Percentiles rank a stretch among this genome's conserved stretches.
phyloP scores from a whole-genome alignment of 2,888 invertebrate species.

The Caenorhabditis panamensis region DNA sequence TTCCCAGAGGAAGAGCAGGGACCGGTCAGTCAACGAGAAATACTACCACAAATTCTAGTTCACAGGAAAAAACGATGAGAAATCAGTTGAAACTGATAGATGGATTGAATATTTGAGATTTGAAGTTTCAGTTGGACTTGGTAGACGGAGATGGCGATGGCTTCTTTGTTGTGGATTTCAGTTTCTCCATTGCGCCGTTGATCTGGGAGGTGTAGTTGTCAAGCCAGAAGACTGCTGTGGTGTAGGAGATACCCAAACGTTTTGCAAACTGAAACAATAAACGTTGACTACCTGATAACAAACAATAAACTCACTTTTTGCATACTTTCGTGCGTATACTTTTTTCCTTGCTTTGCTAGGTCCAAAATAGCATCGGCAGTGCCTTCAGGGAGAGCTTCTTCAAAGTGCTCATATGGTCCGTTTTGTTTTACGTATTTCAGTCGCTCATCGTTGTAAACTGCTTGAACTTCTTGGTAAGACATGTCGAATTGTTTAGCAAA shows the following conservation, averaged over 20 bases:
- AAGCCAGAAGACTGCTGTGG: not conserved
- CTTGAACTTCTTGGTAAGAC: not conserved
- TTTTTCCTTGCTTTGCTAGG: not conserved
- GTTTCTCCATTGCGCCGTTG: not conserved
- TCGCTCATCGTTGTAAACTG: not conserved
- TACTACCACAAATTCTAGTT: no score
- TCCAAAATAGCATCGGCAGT: not conserved
- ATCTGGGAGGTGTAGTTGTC: not conserved
- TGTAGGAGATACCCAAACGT: not conserved
- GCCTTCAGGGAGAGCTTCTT: not conserved
- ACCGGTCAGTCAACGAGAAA: no score
- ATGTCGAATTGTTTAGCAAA: not conserved
- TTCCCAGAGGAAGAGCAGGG: no score
- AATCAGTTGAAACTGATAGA: no score
- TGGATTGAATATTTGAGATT: no score
- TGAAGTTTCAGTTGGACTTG: no score
- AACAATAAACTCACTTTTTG: no score
- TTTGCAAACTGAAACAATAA: not conserved
- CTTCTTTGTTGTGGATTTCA: no score
- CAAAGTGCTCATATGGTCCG: not conserved
- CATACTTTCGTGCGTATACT: not conserved
- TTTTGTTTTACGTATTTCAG: not conserved
- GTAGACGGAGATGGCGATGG: no score
- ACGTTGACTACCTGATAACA: no score
- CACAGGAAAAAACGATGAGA: no score